Evolutionary conservation across 2,113 vertebrate genomes (phyloP).

Genomic region (Oreochromis niloticus): DNA sequence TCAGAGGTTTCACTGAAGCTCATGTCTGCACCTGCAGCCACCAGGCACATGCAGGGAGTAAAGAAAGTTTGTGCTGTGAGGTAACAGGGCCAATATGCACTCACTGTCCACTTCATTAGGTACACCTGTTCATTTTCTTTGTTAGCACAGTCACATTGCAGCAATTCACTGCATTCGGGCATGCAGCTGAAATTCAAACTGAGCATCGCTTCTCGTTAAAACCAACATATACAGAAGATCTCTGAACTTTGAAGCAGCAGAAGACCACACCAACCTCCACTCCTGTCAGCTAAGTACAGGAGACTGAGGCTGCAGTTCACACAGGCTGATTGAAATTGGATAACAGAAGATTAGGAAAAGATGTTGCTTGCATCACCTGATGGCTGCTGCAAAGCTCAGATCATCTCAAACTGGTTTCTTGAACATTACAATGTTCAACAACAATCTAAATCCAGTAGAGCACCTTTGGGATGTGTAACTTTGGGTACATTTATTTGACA

Average conservation of each 20-base stretch:
- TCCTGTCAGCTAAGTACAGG: not conserved
- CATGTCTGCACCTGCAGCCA: not conserved
- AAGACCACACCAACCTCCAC: not conserved
- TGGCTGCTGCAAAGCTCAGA: not conserved
- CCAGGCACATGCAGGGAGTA: not conserved
- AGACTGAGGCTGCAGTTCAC: not conserved
- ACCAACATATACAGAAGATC: not conserved
- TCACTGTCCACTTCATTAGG: not conserved
- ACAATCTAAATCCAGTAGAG: not conserved
- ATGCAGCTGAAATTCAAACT: not conserved
- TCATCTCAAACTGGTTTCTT: not conserved
- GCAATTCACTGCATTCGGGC: not conserved
- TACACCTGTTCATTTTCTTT: not conserved
- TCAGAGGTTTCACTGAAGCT: not conserved
- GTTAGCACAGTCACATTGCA: not conserved
- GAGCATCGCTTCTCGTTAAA: accelerated
- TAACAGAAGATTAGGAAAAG: not conserved
- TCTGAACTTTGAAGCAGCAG: not conserved
- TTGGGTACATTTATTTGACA: not conserved
- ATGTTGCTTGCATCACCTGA: not conserved
- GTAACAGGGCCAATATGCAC: not conserved
- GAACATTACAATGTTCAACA: not conserved
- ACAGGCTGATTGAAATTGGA: not conserved
- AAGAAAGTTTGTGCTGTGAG: not conserved
- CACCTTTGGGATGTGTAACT: not conserved